These are phyloP conservation scores for Sinodicranocentrus sp. DNA, from an alignment of 2,888 invertebrate genomes.

Conservation along the genomic window DNA sequence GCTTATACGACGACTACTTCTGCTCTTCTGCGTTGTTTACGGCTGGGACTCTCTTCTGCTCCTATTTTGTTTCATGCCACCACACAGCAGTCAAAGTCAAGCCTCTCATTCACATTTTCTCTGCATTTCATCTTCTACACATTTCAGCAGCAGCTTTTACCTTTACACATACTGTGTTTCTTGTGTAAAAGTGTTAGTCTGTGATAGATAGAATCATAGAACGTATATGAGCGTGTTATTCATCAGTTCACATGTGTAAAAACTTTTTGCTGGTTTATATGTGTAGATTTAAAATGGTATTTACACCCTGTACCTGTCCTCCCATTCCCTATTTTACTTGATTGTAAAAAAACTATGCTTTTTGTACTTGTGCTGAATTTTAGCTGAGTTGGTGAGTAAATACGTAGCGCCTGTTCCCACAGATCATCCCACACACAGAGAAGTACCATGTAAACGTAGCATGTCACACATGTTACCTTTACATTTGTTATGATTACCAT, in stretches of 20 bases:
- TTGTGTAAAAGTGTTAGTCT: too few relatives aligned
- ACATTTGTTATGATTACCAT: conserved; percentile 45
- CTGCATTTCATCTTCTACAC: too few relatives aligned
- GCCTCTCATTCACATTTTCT: neutral
- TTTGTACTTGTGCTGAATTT: neutral
- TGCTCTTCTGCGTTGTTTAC: neutral
- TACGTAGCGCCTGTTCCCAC: neutral
- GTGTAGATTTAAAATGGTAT: too few relatives aligned
- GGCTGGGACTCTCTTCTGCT: neutral
- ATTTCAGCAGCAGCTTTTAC: neutral
- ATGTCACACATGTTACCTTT: conserved; percentile 27
- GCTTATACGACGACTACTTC: conserved; percentile 4
- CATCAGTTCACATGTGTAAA: too few relatives aligned
- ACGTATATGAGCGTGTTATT: too few relatives aligned
- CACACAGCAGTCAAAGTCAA: neutral
- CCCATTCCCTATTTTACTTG: neutral
- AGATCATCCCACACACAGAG: conserved; percentile 33
- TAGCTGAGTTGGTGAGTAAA: neutral
- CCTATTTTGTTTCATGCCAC: neutral
- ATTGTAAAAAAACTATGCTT: neutral
- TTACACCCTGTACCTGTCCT: conserved; percentile 1
- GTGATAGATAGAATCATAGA: too few relatives aligned
- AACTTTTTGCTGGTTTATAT: too few relatives aligned
- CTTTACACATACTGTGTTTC: neutral
- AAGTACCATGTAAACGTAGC: neutral